Conservation (phyloP, 2,888 invertebrate species). For the Chorisops tibialis region DNA sequence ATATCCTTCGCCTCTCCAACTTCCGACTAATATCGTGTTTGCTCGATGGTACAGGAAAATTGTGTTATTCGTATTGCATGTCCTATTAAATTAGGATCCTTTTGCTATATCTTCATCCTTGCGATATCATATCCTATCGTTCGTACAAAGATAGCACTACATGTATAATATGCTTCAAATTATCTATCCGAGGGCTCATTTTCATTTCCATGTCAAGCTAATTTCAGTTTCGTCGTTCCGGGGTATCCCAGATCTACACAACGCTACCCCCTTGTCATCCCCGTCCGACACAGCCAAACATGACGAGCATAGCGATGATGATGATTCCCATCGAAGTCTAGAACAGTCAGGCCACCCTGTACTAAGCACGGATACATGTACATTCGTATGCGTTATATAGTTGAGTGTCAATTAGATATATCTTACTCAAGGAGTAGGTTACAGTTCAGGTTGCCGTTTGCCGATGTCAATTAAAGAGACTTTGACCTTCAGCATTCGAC, state of each 20-base stretch:
- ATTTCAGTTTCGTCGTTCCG: constrained; percentile 8
- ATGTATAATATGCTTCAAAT: constrained; percentile 1
- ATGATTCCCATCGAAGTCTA: constrained; percentile 21
- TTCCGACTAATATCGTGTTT: constrained; percentile 4
- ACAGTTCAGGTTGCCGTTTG: background rate
- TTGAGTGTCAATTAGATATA: constrained; percentile 7
- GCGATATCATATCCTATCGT: too few species aligned
- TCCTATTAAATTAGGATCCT: constrained; percentile 18
- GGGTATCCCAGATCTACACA: background rate
- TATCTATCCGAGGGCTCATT: constrained; percentile 21
- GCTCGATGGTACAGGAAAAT: constrained; percentile 12
- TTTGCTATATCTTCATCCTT: background rate
- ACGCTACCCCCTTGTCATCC: background rate
- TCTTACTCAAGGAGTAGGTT: constrained; percentile 11
- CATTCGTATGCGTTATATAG: background rate
- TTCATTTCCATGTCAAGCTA: constrained; percentile 20
- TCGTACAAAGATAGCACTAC: too few species aligned
- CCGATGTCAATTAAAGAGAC: background rate
- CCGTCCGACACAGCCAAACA: constrained; percentile 10
- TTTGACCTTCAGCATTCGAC: constrained; percentile 11
- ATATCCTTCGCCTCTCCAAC: background rate
- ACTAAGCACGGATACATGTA: too few species aligned
- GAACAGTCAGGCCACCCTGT: too few species aligned
- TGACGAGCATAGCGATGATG: constrained; percentile 21
- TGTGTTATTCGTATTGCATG: constrained; percentile 18